These are phyloP conservation scores for Arrhopalites spinosus DNA, from an alignment of 2,888 invertebrate species.

Conservation along the genomic window DNA sequence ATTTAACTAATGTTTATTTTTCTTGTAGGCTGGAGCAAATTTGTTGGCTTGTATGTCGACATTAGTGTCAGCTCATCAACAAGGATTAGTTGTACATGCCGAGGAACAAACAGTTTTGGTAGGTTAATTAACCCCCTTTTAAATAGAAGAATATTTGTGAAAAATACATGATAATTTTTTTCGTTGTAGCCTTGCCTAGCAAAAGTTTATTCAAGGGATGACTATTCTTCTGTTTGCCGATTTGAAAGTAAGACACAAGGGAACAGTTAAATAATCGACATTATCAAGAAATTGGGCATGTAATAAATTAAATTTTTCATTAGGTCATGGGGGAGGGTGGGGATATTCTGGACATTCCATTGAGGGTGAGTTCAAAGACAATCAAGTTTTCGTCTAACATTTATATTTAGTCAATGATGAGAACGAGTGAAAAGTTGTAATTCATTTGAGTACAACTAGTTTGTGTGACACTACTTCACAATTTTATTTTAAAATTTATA, in stretches of 20 bases:
- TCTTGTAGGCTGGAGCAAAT: slow-evolving; percentile 89
- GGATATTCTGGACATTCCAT: slow-evolving; percentile 96
- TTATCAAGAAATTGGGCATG: no score
- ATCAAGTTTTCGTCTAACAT: no score
- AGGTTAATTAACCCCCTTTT: no score
- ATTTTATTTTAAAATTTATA: no score
- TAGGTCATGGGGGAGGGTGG: slow-evolving; percentile 93
- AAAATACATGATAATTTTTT: no score
- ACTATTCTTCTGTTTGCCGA: slow-evolving; percentile 80
- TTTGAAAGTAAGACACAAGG: slow-evolving; percentile 78
- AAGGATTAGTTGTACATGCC: slow-evolving; percentile 63
- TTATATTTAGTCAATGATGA: no score
- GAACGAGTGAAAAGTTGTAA: no score
- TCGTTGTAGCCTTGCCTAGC: slow-evolving; percentile 43
- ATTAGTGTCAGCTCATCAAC: slow-evolving; percentile 75
- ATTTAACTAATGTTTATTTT: slow-evolving; percentile 49
- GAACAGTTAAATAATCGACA: no score
- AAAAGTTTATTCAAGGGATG: slow-evolving; percentile 75
- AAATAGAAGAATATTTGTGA: no score
- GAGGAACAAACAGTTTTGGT: slow-evolving; percentile 61
- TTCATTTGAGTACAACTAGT: no score
- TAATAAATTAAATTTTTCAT: not conserved
- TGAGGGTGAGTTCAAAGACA: slow-evolving; percentile 62
- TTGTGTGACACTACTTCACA: no score
- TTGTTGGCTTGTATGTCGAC: slow-evolving; percentile 88